Base-by-base conservation (phyloP, 2,888 invertebrate species). In the Alloscopus bannaensis region DNA sequence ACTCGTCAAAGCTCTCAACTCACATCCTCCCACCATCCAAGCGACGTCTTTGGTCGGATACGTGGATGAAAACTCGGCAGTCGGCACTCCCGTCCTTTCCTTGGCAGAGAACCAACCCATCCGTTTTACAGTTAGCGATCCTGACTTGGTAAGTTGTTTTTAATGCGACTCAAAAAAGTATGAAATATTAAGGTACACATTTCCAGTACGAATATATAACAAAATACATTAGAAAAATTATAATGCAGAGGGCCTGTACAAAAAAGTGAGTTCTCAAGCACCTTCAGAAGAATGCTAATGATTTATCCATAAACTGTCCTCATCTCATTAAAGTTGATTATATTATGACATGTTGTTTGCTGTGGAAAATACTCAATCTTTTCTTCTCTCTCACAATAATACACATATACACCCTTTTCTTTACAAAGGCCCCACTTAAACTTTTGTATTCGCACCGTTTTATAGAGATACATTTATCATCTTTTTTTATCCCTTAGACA, bases 1-100 rank as follows among this genome's bases (percentile, higher is more conserved):
- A 73, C 93, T 93, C 42, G 94, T 96, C 0, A 93, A 95, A 81
- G 95, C 95, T 0, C 94, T 95, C 0, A 96, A 96, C 88, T 93
- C 94, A 18, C 94, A 94, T 88, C 95, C 95, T 0, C 96, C 96
- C 0, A 92, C 93, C 26, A 93, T 96, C 66, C 89, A 90, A 3
- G 91, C 94, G 0, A 91, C 94, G 0, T 90, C 93, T 0, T 90
- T 91, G 22, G 94, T 94, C 86, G 95, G 95, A 0, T 91, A 91
- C 86, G 95, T 96, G 0, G 93, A 94, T 86, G 96, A 96, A 88
- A 96, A 95, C 87, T 94, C 96, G 0, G 92, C 94, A 0, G 91
- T 93, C 65, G 96, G 95, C n/a, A 95, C 95, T 1, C 92, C 91
- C 87, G 93, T 97, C 2, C 87, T 94, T 66, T 94, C 94, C 86